phyloP scores from a whole-genome alignment of 2,888 invertebrate species.

The Monopis laevigella region DNA sequence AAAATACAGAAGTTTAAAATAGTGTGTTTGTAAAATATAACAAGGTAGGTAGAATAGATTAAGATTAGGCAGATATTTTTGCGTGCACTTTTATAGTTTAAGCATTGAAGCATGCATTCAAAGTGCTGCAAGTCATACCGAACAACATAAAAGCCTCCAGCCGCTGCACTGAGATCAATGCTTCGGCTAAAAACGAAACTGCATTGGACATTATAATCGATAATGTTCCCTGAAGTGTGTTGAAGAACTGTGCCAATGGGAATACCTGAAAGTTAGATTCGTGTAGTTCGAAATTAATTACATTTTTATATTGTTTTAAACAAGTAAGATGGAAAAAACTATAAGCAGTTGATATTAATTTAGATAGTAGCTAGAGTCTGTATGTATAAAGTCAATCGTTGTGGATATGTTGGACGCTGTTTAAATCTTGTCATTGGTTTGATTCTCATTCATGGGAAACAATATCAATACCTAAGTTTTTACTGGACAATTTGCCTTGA shows the following conservation, averaged over 20 bases:
- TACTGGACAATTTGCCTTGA: too few relatives aligned
- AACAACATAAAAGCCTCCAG: conserved; percentile 68
- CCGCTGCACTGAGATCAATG: conserved; percentile 67
- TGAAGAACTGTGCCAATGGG: conserved; percentile 71
- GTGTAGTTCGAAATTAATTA: too few relatives aligned
- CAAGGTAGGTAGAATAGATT: neutral
- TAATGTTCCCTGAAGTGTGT: conserved; percentile 69
- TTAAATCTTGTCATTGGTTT: too few relatives aligned
- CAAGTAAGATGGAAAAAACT: too few relatives aligned
- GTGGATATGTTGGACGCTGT: too few relatives aligned
- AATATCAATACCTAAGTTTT: too few relatives aligned
- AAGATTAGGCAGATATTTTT: neutral
- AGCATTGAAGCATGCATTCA: conserved; percentile 22
- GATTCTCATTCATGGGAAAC: too few relatives aligned
- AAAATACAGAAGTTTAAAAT: too few relatives aligned
- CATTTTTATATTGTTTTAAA: too few relatives aligned
- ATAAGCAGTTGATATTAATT: too few relatives aligned
- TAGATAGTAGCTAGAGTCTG: too few relatives aligned
- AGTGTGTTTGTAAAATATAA: neutral
- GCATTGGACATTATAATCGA: conserved; percentile 70
- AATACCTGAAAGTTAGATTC: conserved; percentile 58
- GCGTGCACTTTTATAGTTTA: conserved; percentile 20
- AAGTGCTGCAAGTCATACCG: conserved; percentile 35
- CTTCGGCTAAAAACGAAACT: conserved; percentile 68
- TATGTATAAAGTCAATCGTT: too few relatives aligned